Evolutionary conservation across 2,888 invertebrate species (phyloP).

Genomic region (Gari tellinella): DNA sequence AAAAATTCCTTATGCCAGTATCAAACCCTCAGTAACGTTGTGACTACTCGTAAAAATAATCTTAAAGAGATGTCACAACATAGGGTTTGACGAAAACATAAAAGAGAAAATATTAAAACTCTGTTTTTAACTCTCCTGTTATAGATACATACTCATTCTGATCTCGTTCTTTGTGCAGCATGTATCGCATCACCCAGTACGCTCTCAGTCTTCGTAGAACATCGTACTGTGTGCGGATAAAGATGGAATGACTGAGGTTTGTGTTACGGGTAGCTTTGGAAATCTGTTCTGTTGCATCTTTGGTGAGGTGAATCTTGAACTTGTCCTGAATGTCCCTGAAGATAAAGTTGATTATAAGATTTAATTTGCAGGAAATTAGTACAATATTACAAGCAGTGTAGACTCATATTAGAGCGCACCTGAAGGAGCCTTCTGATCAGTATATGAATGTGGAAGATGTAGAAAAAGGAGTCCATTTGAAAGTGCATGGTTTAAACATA

Average conservation of each 20-base stretch:
- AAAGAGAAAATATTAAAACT: no score
- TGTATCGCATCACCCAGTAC: slow-evolving; percentile 84
- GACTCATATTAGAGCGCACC: no score
- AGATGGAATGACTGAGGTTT: slow-evolving; percentile 82
- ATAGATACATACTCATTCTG: slow-evolving; percentile 45
- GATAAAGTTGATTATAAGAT: no score
- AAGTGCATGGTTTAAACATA: no score
- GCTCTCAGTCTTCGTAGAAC: slow-evolving; percentile 82
- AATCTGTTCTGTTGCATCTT: slow-evolving; percentile 81
- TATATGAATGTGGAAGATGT: no score
- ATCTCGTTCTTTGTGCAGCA: slow-evolving; percentile 81
- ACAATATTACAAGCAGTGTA: no score
- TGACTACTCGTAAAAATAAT: neutral
- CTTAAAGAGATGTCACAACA: no score
- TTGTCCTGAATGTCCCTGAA: slow-evolving; percentile 83
- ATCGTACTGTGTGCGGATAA: slow-evolving; percentile 84
- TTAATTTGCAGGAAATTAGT: no score
- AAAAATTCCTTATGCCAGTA: neutral
- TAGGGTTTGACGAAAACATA: no score
- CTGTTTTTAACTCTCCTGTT: neutral
- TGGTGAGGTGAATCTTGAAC: slow-evolving; percentile 81
- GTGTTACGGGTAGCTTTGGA: slow-evolving; percentile 75
- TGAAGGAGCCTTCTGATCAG: no score
- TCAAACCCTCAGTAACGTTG: neutral
- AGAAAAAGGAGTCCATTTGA: no score